Conservation (phyloP, 2,888 invertebrate species). For the Erpobdella octoculata region DNA sequence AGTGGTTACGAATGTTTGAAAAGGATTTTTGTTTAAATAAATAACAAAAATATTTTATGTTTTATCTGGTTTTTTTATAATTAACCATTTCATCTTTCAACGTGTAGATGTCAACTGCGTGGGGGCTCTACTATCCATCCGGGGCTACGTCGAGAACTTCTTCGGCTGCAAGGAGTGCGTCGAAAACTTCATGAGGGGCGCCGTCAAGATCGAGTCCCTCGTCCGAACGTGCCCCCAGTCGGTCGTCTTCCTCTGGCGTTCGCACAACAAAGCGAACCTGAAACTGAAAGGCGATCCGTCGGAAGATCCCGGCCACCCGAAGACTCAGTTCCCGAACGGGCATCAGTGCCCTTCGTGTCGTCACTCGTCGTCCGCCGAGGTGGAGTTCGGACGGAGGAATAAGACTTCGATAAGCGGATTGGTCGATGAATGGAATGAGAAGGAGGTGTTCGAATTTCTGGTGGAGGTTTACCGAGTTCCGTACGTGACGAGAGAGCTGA, state of each 20-base stretch:
- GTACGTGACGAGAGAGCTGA: background rate
- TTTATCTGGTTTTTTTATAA: background rate
- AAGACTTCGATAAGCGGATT: conserved; percentile 7
- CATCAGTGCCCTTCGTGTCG: conserved; percentile 59
- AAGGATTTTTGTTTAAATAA: no score
- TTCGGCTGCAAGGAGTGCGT: conserved; percentile 88
- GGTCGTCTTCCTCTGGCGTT: conserved; percentile 83
- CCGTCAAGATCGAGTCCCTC: conserved; percentile 63
- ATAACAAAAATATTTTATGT: background rate
- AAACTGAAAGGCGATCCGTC: conserved; percentile 74
- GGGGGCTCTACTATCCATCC: conserved; percentile 71
- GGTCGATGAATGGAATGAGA: conserved; percentile 37
- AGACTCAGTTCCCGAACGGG: conserved; percentile 74
- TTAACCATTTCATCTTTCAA: background rate
- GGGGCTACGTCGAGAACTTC: conserved; percentile 79
- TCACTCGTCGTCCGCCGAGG: background rate
- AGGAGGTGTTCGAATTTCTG: conserved; percentile 41
- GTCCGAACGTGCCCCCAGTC: conserved; percentile 66
- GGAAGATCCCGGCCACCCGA: conserved; percentile 82
- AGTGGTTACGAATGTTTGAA: no score
- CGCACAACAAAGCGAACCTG: conserved; percentile 80
- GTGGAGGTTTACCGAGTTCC: conserved; percentile 38
- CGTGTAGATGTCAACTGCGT: background rate
- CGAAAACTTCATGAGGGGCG: conserved; percentile 80
- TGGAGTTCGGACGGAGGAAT: background rate